Evolutionary conservation across 2,888 invertebrate species (phyloP), one percentile per base, ranked within the genome.

Genomic region (Dynastes maya): DNA sequence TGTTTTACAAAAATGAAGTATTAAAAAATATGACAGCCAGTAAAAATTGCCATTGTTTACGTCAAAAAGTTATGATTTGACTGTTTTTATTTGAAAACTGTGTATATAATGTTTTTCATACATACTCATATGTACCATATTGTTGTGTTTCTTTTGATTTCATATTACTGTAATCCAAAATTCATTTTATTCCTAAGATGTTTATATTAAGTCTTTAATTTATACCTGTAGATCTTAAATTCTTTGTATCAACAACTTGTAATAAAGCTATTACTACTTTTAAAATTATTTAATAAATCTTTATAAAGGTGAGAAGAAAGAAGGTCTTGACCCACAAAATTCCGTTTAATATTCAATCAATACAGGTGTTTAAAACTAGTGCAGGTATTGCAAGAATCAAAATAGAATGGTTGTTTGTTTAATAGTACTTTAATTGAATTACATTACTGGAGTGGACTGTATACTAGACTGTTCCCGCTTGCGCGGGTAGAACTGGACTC

Each of bases 171-270:
- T 22, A 16, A 55, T 11, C 55, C 1, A 11, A 11, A 55, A 55
- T 55, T n/a, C 22, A 8, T 55, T 55, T 55, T 55, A 55, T 55
- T 55, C 55, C 5, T 22, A 55, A 55, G 55, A 55, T 55, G 55
- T 55, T 16, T 55, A 22, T 55, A 22, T n/a, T 55, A 55, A n/a
- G 55, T 6, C 13, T n/a, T 16, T 55, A 55, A 55, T 55, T 55
- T 55, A 55, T 55, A n/a, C 55, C 16, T n/a, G n/a, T 55, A 16
- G 55, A 16, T 22, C 8, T 6, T 55, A 55, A 16, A n/a, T n/a
- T 22, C 55, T n/a, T 53, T 55, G 55, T 55, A 55, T 55, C 3
- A 55, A 55, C n/a, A 55, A n/a, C 4, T 55, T n/a, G n/a, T 55
- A 55, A 16, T 16, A n/a, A 55, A 55, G 13, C 55, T 22, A n/a